Evolutionary conservation across 1,140 invertebrate species (phyloP).

Genomic region (Harlomillsia oculata): DNA sequence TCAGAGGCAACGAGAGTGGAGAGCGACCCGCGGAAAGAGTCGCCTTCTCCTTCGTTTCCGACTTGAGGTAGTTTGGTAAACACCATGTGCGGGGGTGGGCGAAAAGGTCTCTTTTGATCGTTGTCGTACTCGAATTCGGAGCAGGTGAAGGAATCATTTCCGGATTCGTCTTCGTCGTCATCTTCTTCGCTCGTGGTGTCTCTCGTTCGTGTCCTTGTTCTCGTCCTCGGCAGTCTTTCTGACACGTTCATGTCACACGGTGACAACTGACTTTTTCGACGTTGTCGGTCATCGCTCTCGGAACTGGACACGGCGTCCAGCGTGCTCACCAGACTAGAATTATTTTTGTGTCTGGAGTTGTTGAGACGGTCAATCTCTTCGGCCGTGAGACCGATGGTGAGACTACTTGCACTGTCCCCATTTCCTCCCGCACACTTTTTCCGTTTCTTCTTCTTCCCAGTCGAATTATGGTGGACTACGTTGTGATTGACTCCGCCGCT

Average conservation of each 20-base stretch:
- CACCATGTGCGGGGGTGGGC: constrained; percentile 46
- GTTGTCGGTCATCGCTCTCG: constrained; percentile 53
- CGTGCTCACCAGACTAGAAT: constrained; percentile 78
- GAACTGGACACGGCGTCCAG: constrained; percentile 83
- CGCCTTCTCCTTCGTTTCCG: constrained; percentile 43
- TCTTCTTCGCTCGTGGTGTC: constrained; percentile 63
- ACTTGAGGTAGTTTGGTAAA: constrained; percentile 60
- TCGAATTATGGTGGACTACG: constrained; percentile 25
- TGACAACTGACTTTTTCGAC: constrained; percentile 31
- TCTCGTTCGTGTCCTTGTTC: constrained; percentile 40
- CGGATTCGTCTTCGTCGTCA: constrained; percentile 87
- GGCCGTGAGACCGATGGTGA: constrained; percentile 69
- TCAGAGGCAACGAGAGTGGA: constrained; percentile 86
- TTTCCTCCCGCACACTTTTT: constrained; percentile 33
- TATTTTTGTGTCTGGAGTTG: constrained; percentile 68
- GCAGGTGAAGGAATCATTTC: constrained; percentile 94
- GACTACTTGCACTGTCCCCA: constrained; percentile 22
- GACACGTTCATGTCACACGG: background rate
- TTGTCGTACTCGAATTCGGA: constrained; percentile 96
- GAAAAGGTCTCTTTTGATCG: constrained; percentile 52
- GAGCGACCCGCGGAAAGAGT: constrained; percentile 78
- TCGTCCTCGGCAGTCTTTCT: constrained; percentile 39
- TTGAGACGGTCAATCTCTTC: constrained; percentile 79
- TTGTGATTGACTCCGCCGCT: too few relatives aligned
- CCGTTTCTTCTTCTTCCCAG: constrained; percentile 37